Evolutionary conservation across 2,113 vertebrate genomes (phyloP), one percentile per base, ranked within the genome.

Genomic region (Eleginops maclovinus): DNA sequence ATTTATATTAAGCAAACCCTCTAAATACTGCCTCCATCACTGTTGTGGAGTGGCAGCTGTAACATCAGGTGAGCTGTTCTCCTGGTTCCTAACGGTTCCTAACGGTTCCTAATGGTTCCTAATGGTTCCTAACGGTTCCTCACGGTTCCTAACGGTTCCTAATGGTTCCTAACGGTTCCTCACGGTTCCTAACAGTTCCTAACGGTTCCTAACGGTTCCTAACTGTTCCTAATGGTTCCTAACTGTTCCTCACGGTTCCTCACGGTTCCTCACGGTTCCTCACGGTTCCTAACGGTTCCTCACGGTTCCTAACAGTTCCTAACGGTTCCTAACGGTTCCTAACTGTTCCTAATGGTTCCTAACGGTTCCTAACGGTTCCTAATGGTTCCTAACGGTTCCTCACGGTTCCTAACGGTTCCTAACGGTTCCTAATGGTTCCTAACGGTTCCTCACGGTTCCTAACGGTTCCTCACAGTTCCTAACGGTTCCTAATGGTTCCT

Each of bases 21-120:
- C 4, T 36, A 1, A 36, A 36, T 8, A 7, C 31, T 31, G 5
- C 31, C 31, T 36, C 31, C 31, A 36, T 36, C 31, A 36, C 31
- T 36, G 31, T 36, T 36, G 8, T 36, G 31, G 1, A 36, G 31
- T 8, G 8, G 31, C 56, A 59, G 58, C 56, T 78, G 28, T 62
- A 56, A 78, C 73, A 55, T 63, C 76, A 84, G 77, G 72, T 79
- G 55, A 72, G 75, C 75, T 6, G 70, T 70, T 77, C 77, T 36
- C 63, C 67, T 77, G 75, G 55, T 83, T 72, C 76, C 70, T 54
- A n/a, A 46, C 14, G 9, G 64, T 31, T 36, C n/a, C n/a, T n/a
- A n/a, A n/a, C n/a, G 75, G 55, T 83, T 72, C 76, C 70, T 54
- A n/a, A 46, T 12, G 9, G 64, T 31, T 36, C n/a, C n/a, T n/a